Conservation (phyloP, 2,113 vertebrate species). For the Nestor notabilis region DNA sequence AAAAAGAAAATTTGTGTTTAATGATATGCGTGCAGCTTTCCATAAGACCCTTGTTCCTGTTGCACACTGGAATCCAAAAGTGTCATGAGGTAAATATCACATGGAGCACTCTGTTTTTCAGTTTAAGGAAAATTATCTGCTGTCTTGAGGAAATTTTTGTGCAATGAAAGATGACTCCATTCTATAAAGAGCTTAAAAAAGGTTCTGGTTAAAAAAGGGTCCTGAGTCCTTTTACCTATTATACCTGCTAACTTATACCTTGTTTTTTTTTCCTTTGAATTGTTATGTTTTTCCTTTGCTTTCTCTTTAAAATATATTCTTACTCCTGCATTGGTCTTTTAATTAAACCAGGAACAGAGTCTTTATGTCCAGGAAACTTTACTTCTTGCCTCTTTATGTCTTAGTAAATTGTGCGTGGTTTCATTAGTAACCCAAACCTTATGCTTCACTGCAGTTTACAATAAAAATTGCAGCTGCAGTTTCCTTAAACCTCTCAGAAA, state of each 20-base stretch:
- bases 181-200: not conserved
- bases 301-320: not conserved
- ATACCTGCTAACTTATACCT: fast-evolving
- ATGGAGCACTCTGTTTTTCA: not conserved
- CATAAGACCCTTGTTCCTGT: not conserved
- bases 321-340: not conserved
- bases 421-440: not conserved
- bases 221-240: not conserved
- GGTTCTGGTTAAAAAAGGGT: not conserved
- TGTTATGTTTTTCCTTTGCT: not conserved
- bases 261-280: not conserved
- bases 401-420: not conserved
- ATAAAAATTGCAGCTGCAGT: not conserved
- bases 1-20: not conserved
- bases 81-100: not conserved
- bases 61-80: not conserved
- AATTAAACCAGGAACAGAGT: not conserved
- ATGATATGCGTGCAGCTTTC: not conserved
- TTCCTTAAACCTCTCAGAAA: not conserved
- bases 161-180: not conserved
- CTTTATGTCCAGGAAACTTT: not conserved
- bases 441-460: not conserved
- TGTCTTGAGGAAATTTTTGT: not conserved
- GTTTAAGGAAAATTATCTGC: not conserved
- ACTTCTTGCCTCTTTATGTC: not conserved